These are phyloP conservation scores for Microtus ochrogaster DNA, from an alignment of 2,113 vertebrate genomes.

Conservation along the genomic window DNA sequence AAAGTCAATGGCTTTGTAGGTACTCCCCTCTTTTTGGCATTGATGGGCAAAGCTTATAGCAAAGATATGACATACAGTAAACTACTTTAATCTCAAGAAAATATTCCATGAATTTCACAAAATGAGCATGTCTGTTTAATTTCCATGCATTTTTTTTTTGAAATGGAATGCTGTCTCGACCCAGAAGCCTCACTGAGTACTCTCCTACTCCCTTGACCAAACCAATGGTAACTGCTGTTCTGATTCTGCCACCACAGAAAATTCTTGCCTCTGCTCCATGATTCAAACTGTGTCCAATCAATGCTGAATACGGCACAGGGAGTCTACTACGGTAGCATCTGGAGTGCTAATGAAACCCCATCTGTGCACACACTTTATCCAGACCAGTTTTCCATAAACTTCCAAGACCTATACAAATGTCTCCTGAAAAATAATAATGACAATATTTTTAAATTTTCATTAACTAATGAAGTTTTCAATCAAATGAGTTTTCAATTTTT, in stretches of 20 bases:
- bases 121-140: neutral
- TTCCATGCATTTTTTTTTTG: neutral
- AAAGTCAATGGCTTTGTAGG: neutral
- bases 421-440: neutral
- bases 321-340: fast-evolving
- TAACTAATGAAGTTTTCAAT: neutral
- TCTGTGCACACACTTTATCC: neutral
- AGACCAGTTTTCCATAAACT: neutral
- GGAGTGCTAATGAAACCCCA: neutral
- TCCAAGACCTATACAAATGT: neutral
- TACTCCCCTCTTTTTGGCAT: neutral
- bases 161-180: neutral
- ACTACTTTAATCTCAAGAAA: neutral
- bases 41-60: neutral
- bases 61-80: neutral
- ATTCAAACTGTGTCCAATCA: neutral
- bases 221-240: neutral
- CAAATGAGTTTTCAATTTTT: neutral
- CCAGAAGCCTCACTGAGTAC: neutral
- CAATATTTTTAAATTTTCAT: neutral
- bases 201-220: neutral
- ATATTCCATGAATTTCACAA: neutral
- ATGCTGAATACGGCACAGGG: neutral
- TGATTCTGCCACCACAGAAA: neutral
- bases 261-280: neutral